Base-by-base conservation (phyloP, 2,888 invertebrate species). In the Caenorhabditis drosophilae region DNA sequence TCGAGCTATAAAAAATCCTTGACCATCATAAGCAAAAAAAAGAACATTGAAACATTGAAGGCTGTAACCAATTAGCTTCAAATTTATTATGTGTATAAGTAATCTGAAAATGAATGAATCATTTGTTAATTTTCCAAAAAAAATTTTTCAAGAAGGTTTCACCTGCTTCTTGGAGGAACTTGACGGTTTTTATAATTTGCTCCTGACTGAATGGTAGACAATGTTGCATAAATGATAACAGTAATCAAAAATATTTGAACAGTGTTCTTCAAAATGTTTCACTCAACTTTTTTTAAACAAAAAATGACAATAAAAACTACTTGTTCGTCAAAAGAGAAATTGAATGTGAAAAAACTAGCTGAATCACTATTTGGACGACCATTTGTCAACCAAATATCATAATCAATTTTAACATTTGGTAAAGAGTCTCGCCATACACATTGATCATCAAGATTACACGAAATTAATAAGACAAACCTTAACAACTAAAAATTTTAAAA, bases 371-470 rank as follows among this genome's bases (percentile, higher is more conserved):
- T 92, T 0, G 97, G 97, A 85, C 92, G 92, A 25, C 96, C 95
- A 85, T 97, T 97, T 7, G 96, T 95, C 46, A 97, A 88, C 91
- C 93, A 93, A 74, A 97, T 90, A 84, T 97, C 92, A 85, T 95
- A 97, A 50, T 90, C 86, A 15, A 92, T 85, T 50, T 85, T 83
- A 25, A 86, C 80, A 20, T 75, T 57, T 23, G 63, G 50, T 1
- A 57, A 38, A 1, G 76, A 69, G 9, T 54, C 87, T 76, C 90
- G 90, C 93, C 93, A 94, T 64, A 89, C 88, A 82, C 93, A 94
- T 83, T 93, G 89, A 0, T 58, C 47, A 58, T 83, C 76, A 66
- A 91, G 88, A 83, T 91, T 91, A 85, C 96, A 97, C 23, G 95
- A 90, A 31, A 94, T 93, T 85, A 96, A 88, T 67, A 94, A 93